phyloP scores from a whole-genome alignment of 1,140 invertebrate species.

The Pygmarrhopalites habei region DNA sequence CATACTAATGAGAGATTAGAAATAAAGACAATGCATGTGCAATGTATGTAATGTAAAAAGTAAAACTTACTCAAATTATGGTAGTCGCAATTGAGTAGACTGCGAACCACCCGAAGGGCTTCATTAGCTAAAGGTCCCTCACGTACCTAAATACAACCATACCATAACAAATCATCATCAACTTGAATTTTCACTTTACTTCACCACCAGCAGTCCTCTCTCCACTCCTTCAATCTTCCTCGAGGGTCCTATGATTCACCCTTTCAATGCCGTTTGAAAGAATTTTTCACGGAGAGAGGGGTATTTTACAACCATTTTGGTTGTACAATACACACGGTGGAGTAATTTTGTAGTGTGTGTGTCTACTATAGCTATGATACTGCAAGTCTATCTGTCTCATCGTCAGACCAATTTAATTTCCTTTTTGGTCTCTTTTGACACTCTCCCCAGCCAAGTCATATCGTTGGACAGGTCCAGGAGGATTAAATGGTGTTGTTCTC shows the following conservation, averaged over 20 bases:
- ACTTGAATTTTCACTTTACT: neutral
- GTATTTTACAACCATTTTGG: no score
- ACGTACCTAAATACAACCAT: slow-evolving; percentile 21
- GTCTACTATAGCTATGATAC: no score
- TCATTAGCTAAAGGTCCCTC: slow-evolving; percentile 56
- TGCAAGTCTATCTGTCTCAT: no score
- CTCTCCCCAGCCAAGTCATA: no score
- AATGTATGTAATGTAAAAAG: neutral
- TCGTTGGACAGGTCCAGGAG: no score
- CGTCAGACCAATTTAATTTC: no score
- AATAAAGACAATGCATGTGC: neutral
- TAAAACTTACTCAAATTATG: slow-evolving; percentile 52
- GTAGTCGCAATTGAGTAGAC: slow-evolving; percentile 69
- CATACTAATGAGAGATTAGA: neutral
- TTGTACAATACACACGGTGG: no score
- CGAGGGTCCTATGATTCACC: neutral
- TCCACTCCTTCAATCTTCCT: neutral
- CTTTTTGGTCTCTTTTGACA: no score
- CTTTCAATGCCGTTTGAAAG: no score
- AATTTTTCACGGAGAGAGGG: no score
- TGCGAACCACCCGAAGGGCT: slow-evolving; percentile 58
- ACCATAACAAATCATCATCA: neutral
- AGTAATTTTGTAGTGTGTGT: no score
- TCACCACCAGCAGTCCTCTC: neutral
- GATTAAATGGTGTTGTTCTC: no score